These are phyloP conservation scores for Mycogona germanica DNA, from an alignment of 2,888 invertebrate genomes.

Conservation along the genomic window DNA sequence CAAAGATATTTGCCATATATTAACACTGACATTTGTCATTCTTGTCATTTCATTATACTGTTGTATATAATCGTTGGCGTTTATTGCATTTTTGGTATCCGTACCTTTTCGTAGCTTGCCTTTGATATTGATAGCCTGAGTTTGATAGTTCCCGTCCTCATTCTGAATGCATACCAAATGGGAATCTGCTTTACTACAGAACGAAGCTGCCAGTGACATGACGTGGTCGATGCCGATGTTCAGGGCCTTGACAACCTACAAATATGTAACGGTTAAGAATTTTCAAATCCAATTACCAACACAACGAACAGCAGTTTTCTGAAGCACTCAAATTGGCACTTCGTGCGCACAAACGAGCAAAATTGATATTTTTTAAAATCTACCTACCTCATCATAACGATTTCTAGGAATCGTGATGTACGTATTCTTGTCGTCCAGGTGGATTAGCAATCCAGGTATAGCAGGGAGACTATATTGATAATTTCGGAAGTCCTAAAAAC, in stretches of 20 bases:
- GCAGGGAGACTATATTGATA: slow-evolving; percentile 65
- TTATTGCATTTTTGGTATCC: too few relatives aligned
- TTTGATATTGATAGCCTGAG: slow-evolving; percentile 76
- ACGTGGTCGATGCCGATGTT: slow-evolving; percentile 66
- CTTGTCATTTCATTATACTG: too few relatives aligned
- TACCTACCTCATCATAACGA: slow-evolving; percentile 40
- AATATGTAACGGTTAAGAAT: too few relatives aligned
- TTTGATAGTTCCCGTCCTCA: slow-evolving; percentile 56
- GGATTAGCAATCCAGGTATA: slow-evolving; percentile 61
- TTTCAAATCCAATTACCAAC: background rate
- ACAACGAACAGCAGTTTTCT: too few relatives aligned
- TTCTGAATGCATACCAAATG: slow-evolving; percentile 79
- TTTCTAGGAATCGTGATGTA: slow-evolving; percentile 62
- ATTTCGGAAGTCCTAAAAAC: slow-evolving; percentile 58
- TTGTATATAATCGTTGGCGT: too few relatives aligned
- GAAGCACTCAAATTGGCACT: too few relatives aligned
- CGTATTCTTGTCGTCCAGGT: slow-evolving; percentile 69
- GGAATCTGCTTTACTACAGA: slow-evolving; percentile 65
- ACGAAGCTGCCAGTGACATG: slow-evolving; percentile 66
- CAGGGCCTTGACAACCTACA: slow-evolving; percentile 55
- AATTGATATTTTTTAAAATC: slow-evolving; percentile 8
- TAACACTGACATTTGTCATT: too few relatives aligned
- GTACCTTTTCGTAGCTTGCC: slow-evolving; percentile 62
- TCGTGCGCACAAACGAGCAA: background rate
- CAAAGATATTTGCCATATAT: too few relatives aligned